Percentiles rank a stretch among this genome's conserved stretches.
These are phyloP conservation scores for Lucilia cuprina DNA, from an alignment of 1,140 invertebrate species.

Conservation along the genomic window DNA sequence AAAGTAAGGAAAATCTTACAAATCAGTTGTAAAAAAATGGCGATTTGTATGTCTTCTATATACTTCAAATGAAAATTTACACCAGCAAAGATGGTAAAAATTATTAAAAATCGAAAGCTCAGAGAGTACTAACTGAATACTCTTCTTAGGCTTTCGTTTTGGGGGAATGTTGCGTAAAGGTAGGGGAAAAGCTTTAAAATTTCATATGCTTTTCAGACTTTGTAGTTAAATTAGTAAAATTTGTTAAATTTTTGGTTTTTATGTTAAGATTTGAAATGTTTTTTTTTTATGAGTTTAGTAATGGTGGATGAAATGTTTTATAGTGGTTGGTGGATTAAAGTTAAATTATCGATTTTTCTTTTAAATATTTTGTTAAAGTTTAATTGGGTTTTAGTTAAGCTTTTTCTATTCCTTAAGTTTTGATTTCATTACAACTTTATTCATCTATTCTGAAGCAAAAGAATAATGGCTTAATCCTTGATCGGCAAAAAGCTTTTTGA, in stretches of 20 bases:
- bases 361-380: too few species aligned
- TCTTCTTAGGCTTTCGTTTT: slow-evolving; percentile 22
- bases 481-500: too few species aligned
- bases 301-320: background rate
- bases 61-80: slow-evolving; percentile 60
- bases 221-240: background rate
- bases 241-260: background rate
- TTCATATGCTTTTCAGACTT: slow-evolving; percentile 53
- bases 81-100: slow-evolving; percentile 62
- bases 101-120: slow-evolving; percentile 49
- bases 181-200: slow-evolving; percentile 49
- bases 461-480: too few species aligned
- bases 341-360: background rate
- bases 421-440: too few species aligned
- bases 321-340: background rate
- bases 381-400: too few species aligned
- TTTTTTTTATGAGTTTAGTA: background rate
- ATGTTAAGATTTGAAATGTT: background rate
- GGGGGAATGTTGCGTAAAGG: too few species aligned
- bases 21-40: background rate
- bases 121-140: background rate
- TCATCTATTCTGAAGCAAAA: too few species aligned
- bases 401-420: too few species aligned
- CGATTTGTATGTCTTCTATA: background rate
- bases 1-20: background rate